Evolutionary conservation across 2,113 vertebrate genomes (phyloP), one percentile per base, ranked within the genome.

Genomic region (Perca schrenkii): DNA sequence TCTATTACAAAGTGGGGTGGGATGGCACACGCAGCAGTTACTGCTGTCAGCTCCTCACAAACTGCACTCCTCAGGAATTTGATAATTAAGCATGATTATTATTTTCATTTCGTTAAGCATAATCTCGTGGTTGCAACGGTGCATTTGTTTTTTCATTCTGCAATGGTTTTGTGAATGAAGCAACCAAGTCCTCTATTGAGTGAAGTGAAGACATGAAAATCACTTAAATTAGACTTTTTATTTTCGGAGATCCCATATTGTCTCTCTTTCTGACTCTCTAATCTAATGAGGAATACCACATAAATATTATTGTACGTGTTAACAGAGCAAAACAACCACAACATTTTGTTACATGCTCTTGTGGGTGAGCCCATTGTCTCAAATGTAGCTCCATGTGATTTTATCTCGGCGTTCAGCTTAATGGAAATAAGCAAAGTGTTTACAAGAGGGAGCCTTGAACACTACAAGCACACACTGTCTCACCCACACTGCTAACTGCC

Each of bases 361-460:
- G 8, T 40, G 40, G 40, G 10, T 40, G 40, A 40, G 40, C 21
- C n/a, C 16, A n/a, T 31, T 40, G 70, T 80, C 46, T 66, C 21
- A 17, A 14, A 31, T 1, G 6, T 40, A 0, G 6, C n/a, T n/a
- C 12, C 0, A 1, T 56, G 49, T 10, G 25, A 60, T 86, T 74
- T 79, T 79, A 83, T 86, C 85, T 69, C 57, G 1, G 8, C 28
- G 12, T 67, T 81, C 72, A 78, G 83, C 76, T 71, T 64, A 54
- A 77, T 89, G 82, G 73, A 83, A 88, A 85, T 80, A 49, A 79
- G 77, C 61, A 25, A n/a, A 6, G 72, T 88, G 85, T 89, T 89
- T 75, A 86, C 87, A 78, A 69, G 79, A 72, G 65, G 22, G 54
- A 69, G 72, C 57, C 47, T 25, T 77, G 22, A 54, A 62, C 71